Conservation (phyloP, 2,113 vertebrate genomes). For the Neopipo cinnamomea region DNA sequence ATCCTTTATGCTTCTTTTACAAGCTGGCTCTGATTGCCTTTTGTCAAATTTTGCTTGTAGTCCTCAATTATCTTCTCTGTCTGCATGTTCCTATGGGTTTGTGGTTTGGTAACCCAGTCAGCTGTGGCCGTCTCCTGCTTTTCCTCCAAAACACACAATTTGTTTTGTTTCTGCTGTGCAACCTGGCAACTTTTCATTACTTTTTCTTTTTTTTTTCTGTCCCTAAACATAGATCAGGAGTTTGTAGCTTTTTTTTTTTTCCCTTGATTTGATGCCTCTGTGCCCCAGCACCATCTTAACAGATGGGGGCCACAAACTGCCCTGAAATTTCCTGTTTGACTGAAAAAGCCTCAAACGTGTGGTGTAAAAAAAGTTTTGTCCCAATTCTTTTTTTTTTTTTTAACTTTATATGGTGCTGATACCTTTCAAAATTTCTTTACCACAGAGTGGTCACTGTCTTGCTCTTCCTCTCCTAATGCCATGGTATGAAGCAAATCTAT, state of each 20-base stretch:
- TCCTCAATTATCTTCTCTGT: neutral
- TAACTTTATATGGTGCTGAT: neutral
- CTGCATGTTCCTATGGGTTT: neutral
- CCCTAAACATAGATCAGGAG: neutral
- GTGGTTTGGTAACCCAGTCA: neutral
- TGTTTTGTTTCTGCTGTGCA: neutral
- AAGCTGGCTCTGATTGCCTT: neutral
- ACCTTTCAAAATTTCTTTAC: neutral
- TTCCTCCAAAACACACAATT: neutral
- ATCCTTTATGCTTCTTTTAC: neutral
- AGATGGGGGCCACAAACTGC: neutral
- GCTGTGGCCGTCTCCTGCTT: neutral
- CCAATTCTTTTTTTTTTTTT: neutral
- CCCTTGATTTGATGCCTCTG: neutral
- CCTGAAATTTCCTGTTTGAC: neutral
- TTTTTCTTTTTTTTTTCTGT: neutral
- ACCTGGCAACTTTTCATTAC: neutral
- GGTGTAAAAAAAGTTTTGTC: neutral
- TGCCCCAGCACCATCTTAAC: neutral
- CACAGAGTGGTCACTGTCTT: neutral
- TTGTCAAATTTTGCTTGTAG: neutral
- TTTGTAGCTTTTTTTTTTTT: neutral
- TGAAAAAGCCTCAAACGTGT: neutral
- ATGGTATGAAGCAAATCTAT: neutral
- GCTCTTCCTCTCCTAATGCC: neutral